These are phyloP conservation scores for Rapana venosa DNA, from an alignment of 2,888 invertebrate species.

Conservation along the genomic window DNA sequence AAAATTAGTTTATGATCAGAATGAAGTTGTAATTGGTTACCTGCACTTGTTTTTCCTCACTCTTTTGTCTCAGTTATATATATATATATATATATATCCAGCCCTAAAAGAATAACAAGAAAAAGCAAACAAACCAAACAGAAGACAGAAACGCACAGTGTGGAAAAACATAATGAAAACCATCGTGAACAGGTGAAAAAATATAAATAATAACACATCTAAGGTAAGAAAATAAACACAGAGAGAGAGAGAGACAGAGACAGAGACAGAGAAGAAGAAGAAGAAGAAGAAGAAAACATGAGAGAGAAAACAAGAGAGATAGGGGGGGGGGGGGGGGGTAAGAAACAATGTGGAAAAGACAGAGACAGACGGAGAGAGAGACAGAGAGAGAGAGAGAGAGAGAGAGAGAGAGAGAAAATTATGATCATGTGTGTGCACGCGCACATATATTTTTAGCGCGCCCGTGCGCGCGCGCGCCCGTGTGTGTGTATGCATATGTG, in stretches of 20 bases:
- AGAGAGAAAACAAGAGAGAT: constrained; percentile 3
- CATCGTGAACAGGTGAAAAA: too few relatives aligned
- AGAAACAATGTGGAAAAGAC: constrained; percentile 28
- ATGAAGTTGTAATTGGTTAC: too few relatives aligned
- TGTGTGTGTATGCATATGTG: not conserved
- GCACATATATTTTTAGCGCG: not conserved
- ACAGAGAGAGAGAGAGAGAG: constrained; percentile 26
- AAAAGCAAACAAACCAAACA: too few relatives aligned
- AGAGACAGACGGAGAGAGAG: constrained; percentile 34
- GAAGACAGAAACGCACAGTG: too few relatives aligned
- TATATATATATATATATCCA: too few relatives aligned
- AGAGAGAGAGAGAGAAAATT: constrained; percentile 18
- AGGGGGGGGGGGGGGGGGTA: constrained; percentile 12
- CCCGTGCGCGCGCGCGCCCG: not conserved
- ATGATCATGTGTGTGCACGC: too few relatives aligned
- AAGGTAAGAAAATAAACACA: not conserved
- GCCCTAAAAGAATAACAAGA: too few relatives aligned
- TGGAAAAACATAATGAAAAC: too few relatives aligned
- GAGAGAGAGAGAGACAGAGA: not conserved
- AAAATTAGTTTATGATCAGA: too few relatives aligned
- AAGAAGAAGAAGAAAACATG: not conserved
- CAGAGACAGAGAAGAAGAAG: constrained; percentile 5
- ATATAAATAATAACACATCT: too few relatives aligned
- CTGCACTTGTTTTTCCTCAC: too few relatives aligned
- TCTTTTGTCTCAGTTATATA: too few relatives aligned